Evolutionary conservation across 2,113 vertebrate genomes (phyloP), one percentile per base, ranked within the genome.

Genomic region (Indri indri): DNA sequence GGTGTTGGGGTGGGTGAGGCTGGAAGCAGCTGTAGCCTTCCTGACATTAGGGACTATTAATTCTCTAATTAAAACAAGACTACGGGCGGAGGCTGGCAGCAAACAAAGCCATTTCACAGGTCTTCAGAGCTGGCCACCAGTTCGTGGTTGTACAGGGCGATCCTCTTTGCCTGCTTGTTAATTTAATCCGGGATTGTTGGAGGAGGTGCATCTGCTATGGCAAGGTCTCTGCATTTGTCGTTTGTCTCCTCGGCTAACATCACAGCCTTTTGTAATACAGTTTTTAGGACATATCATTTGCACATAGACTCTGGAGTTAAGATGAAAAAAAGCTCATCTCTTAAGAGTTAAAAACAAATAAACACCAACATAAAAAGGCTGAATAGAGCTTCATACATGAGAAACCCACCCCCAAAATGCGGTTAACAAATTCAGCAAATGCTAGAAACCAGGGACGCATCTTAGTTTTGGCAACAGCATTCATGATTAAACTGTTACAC

Each of bases 41-140:
- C 59, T 32, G 13, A 47, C 54, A 22, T 27, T 52, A 76, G 96
- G n/a, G 40, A 63, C 61, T 54, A 32, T 80, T 59, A 50, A 59
- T 91, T 74, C 77, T 94, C 71, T 54, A 83, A 80, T 84, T 65
- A 88, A 74, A 85, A 92, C 37, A 65, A 82, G 54, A 52, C 23
- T 6, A 14, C 73, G 63, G 34, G 77, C 22, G 47, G 77, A 80
- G 70, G 63, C 57, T 84, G 88, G 61, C 27, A 16, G 63, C 25
- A 65, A 47, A 85, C 71, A 73, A 57, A 66, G 47, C 47, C 70
- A 30, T 30, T 70, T 66, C 83, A 27, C 3, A 23, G 52, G 77
- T 34, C 37, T 34, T 82, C 32, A 70, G 87, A 74, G 74, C 59
- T n/a, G 76, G 63, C 81, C n/a, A 40, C 40, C 16, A 86, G 45